Evolutionary conservation across 2,797 vertebrate species (phyloP), one percentile per base, ranked within the genome.

Genomic region (Staurois parvus): DNA sequence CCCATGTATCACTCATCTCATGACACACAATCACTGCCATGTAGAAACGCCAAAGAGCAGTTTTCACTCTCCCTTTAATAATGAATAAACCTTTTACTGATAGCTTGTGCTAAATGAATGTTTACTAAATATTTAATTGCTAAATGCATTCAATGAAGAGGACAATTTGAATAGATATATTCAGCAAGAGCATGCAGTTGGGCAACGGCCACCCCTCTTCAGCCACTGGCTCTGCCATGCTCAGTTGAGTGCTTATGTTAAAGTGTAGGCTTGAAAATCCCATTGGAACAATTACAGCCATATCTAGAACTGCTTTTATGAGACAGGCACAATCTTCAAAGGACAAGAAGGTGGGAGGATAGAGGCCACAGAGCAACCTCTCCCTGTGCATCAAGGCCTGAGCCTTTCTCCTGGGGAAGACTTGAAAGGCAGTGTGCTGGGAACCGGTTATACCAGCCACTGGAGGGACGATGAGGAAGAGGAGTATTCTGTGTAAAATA

Each of bases 401-500:
- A 83, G 48, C 12, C 30, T 70, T 15, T 64, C 81, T 72, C 82
- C 13, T 48, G 72, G 79, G 76, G 59, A 80, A 7, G 52, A 37
- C 64, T 40, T 80, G 29, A 80, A 42, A 72, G 72, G 72, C 29
- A 8, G 21, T 19, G 32, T 30, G 72, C 34, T 32, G 37, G 72
- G 77, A 72, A 69, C 62, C 26, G 30, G 19, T 79, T 84, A 77
- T 72, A 73, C 76, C 74, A 2, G 29, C 8, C 62, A 62, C 0
- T 29, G 66, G 76, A 59, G 4, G 74, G 24, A 42, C 67, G 75
- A 73, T 68, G 68, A 76, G 79, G 75, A 87, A 89, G 83, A 2
- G 40, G 85, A 87, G 86, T 4, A 5, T 52, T 3, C 12, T 17
- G 68, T 83, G 85, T 74, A 69, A 81, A 85, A 88, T 74, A 85